Evolutionary conservation across 2,113 vertebrate genomes (phyloP), one percentile per base, ranked within the genome.

Genomic region (Galbula dea): DNA sequence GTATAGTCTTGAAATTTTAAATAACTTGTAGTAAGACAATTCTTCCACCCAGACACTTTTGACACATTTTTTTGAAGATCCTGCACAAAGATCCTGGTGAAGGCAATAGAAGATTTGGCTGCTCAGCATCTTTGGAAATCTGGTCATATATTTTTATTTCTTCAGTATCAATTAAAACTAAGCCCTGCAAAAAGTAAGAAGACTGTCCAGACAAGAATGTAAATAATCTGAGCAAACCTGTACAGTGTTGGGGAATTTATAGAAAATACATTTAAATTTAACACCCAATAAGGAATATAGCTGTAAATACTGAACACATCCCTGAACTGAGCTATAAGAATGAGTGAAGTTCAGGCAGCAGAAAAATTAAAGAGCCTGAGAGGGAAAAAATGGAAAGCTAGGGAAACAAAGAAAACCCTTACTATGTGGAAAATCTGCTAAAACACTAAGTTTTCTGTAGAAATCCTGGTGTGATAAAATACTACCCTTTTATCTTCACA

Each of bases 241-340:
- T 63, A 65, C 63, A 91, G 54, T 91, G 49, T 93, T 96, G 55
- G 26, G 66, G 77, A 95, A 90, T 88, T 94, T 95, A 96, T 76
- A 94, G 83, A 93, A 96, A 96, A 93, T 65, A 65, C 51, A 86
- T 91, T 97, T 94, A 92, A 92, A 96, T 96, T 93, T 94, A 88
- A 76, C 52, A 89, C 82, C 54, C 24, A 51, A 59, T 37, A 62
- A 91, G 81, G 79, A 96, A 83, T 93, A 89, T 27, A 95, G 43
- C 41, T 67, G 86, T 83, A 55, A 88, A 96, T 85, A 61, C 48
- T 66, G 58, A 49, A 65, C 36, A 68, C 11, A 83, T 65, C 54
- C 16, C 45, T 67, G 88, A 83, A 57, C 86, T 81, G 69, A 94
- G 68, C 57, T 86, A n/a, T 58, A 96, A 87, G 94, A 96, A 93